phyloP scores from a whole-genome alignment of 2,888 invertebrate species.

The Heliconius cydno region DNA sequence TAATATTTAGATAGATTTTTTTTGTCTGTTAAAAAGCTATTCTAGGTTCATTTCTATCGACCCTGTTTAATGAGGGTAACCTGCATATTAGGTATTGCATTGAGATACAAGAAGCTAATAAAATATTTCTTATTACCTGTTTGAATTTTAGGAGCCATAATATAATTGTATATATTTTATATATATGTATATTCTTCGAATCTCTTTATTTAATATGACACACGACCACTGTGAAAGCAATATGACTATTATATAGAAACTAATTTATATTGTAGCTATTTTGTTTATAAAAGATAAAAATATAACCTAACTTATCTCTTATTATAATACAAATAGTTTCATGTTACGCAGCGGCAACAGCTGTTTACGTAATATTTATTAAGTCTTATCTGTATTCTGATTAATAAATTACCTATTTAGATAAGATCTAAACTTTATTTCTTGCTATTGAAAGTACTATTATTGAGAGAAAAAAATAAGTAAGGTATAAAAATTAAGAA shows the following conservation, averaged over 20 bases:
- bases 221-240: neutral
- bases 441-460: no score
- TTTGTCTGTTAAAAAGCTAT: neutral
- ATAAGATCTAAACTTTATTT: no score
- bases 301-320: conserved; percentile 10
- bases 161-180: neutral
- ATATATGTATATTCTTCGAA: neutral
- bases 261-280: neutral
- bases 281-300: neutral
- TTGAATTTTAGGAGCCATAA: neutral
- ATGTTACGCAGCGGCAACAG: conserved; percentile 1
- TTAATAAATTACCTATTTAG: no score
- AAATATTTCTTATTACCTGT: conserved; percentile 2
- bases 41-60: neutral
- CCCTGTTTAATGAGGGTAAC: neutral
- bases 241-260: no score
- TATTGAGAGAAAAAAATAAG: no score
- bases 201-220: neutral
- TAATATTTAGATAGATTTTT: neutral
- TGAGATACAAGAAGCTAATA: neutral
- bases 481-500: no score
- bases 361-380: neutral
- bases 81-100: neutral
- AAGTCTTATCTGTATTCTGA: neutral
- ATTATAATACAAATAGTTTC: neutral